These are phyloP conservation scores for Cyanoramphus novaezelandiae DNA, from an alignment of 2,113 vertebrate species.

Conservation along the genomic window DNA sequence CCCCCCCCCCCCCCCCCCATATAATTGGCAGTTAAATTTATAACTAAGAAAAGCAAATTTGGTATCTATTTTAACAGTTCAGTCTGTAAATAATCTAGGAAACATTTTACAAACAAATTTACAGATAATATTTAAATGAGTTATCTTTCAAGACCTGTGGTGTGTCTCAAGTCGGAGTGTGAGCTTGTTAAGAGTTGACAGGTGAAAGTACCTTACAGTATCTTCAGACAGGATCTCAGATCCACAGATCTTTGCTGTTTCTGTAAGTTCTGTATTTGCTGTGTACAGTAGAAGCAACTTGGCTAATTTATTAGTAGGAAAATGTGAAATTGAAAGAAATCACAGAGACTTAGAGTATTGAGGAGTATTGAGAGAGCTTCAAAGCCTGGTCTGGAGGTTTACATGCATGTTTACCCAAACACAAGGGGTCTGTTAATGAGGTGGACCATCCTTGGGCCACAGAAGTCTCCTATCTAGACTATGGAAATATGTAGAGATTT, in stretches of 20 bases:
- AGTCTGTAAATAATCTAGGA: background rate
- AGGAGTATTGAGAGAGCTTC: background rate
- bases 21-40: background rate
- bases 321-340: background rate
- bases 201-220: background rate
- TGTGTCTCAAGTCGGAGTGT: background rate
- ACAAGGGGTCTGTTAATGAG: background rate
- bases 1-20: fast-evolving
- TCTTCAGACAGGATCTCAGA: background rate
- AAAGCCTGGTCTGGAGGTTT: background rate
- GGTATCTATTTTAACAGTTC: background rate
- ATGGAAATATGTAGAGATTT: background rate
- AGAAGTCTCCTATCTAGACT: background rate
- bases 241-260: background rate
- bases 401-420: background rate
- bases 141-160: background rate
- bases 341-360: background rate
- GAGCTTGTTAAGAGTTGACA: background rate
- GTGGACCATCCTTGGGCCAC: fast-evolving
- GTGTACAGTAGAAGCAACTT: background rate
- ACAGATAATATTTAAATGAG: background rate
- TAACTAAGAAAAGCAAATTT: background rate
- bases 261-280: background rate
- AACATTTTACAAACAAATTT: background rate
- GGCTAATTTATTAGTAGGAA: background rate